These are phyloP conservation scores for Drosophila sordidula DNA, from an alignment of 2,888 invertebrate species.

Conservation along the genomic window DNA sequence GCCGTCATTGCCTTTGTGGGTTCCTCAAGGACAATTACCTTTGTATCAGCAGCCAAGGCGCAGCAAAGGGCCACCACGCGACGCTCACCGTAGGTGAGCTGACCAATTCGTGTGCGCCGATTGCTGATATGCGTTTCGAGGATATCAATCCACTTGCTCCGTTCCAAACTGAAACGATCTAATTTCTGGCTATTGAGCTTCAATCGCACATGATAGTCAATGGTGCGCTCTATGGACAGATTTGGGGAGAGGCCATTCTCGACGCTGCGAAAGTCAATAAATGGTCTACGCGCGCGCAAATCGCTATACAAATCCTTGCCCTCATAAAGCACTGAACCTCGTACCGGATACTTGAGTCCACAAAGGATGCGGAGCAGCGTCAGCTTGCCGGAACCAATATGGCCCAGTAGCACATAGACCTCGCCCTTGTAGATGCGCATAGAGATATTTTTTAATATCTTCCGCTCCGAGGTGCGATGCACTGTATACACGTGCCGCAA, in stretches of 20 bases:
- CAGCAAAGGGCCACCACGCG: conserved; percentile 90
- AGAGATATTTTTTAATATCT: conserved; percentile 69
- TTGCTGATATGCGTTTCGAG: conserved; percentile 88
- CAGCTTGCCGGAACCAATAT: conserved; percentile 94
- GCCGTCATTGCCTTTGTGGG: conserved; percentile 87
- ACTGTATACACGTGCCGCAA: conserved; percentile 64
- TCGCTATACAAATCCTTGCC: conserved; percentile 87
- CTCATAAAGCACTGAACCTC: conserved; percentile 39
- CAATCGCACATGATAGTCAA: conserved; percentile 91
- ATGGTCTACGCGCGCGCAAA: conserved; percentile 85
- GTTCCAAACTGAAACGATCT: conserved; percentile 86
- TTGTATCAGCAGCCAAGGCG: conserved; percentile 89
- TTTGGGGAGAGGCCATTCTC: conserved; percentile 92
- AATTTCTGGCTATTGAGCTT: conserved; percentile 85
- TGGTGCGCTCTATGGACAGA: conserved; percentile 92
- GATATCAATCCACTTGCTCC: conserved; percentile 87
- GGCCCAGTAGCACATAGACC: conserved; percentile 88
- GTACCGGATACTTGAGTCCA: conserved; percentile 88
- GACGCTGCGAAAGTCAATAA: conserved; percentile 91
- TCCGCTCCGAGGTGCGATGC: conserved; percentile 33
- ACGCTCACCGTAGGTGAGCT: conserved; percentile 90
- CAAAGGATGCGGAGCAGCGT: conserved; percentile 95
- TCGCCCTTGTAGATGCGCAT: conserved; percentile 77
- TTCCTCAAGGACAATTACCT: conserved; percentile 82
- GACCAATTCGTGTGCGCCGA: conserved; percentile 85